phyloP scores from a whole-genome alignment of 2,888 invertebrate genomes.

The Caenorhabditis japonica region DNA sequence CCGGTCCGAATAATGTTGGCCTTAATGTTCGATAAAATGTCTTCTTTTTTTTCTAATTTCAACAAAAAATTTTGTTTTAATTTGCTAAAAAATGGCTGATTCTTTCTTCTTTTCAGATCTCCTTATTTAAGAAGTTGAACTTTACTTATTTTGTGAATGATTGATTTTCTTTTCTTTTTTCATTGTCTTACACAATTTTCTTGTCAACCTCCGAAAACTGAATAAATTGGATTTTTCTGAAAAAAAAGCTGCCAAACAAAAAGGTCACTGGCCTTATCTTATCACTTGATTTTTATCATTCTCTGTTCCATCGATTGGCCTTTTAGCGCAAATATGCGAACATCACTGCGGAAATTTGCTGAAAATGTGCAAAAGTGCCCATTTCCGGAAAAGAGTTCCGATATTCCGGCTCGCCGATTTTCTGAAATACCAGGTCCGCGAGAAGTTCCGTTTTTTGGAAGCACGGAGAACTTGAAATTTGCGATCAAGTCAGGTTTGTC shows the following conservation, averaged over 20 bases:
- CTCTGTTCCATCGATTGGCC: too few species aligned
- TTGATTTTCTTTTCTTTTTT: background rate
- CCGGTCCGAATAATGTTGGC: slow-evolving; percentile 41
- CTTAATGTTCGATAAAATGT: slow-evolving; percentile 44
- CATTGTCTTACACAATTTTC: too few species aligned
- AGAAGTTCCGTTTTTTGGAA: slow-evolving; percentile 52
- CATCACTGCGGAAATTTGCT: slow-evolving; percentile 22
- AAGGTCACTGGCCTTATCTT: slow-evolving; percentile 37
- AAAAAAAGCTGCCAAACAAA: background rate
- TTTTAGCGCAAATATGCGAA: slow-evolving; percentile 19
- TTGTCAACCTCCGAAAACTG: too few species aligned
- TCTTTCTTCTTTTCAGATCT: too few species aligned
- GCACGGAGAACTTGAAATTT: slow-evolving; percentile 46
- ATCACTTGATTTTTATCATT: slow-evolving; percentile 9
- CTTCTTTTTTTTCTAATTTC: background rate
- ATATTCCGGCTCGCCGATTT: slow-evolving; percentile 21
- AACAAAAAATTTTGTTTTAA: too few species aligned
- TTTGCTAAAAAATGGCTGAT: too few species aligned
- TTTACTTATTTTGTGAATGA: slow-evolving; percentile 1
- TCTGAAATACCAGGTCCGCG: slow-evolving; percentile 58
- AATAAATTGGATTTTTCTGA: background rate
- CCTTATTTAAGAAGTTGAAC: background rate
- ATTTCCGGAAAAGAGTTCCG: slow-evolving; percentile 4
- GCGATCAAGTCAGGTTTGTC: slow-evolving; percentile 20
- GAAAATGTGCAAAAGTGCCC: slow-evolving; percentile 39